Conservation (phyloP, 1,140 invertebrate species). For the Platyura marginata region DNA sequence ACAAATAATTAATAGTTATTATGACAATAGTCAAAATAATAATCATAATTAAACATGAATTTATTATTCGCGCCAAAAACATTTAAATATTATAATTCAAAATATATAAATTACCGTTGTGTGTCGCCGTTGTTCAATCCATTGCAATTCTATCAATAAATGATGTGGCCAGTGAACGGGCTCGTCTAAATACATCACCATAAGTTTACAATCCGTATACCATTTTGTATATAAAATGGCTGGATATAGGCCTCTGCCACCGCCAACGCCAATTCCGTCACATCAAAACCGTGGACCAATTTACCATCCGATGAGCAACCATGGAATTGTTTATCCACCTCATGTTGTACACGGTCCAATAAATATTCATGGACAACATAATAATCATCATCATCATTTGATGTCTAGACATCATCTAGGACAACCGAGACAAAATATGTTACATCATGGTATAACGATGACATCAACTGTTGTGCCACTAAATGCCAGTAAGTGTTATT, state of each 20-base stretch:
- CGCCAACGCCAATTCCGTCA: background rate
- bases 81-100: no score
- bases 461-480: background rate
- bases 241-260: background rate
- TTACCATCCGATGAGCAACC: background rate
- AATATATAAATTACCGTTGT: no score
- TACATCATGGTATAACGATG: background rate
- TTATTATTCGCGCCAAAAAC: no score
- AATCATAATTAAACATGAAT: no score
- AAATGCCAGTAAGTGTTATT: conserved; percentile 3
- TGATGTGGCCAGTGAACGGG: no score
- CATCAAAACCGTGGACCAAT: background rate
- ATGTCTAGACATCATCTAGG: background rate
- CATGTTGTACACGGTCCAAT: background rate
- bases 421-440: background rate
- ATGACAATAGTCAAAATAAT: no score
- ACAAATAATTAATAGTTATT: no score
- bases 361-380: background rate
- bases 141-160: no score
- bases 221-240: conserved; percentile 1
- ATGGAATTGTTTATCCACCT: background rate
- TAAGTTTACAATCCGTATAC: no score
- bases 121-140: no score
- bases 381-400: background rate
- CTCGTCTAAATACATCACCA: no score